These are phyloP conservation scores for Zophobas morio DNA, from an alignment of 1,140 invertebrate genomes.

Conservation along the genomic window DNA sequence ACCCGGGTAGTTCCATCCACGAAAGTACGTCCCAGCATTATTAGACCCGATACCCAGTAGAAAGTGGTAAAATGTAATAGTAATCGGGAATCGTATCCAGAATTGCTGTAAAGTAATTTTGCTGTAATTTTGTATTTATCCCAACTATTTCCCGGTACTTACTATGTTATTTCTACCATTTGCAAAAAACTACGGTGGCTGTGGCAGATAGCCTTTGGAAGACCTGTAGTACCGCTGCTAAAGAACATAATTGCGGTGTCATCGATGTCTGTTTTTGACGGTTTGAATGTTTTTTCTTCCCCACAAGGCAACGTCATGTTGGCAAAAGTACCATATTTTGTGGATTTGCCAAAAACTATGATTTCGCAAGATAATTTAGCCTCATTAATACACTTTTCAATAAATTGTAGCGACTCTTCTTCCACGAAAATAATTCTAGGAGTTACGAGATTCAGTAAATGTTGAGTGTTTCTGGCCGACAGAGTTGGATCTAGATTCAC, in stretches of 20 bases:
- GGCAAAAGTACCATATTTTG: constrained; percentile 46
- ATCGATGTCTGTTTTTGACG: constrained; percentile 50
- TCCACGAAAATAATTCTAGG: constrained; percentile 61
- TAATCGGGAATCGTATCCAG: not conserved
- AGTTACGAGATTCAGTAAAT: constrained; percentile 54
- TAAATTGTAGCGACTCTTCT: constrained; percentile 47
- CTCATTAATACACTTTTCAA: constrained; percentile 50
- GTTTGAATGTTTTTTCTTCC: constrained; percentile 58
- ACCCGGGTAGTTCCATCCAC: not conserved
- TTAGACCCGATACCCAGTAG: constrained; percentile 24
- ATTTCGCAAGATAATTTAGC: constrained; percentile 52
- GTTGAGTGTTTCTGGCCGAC: constrained; percentile 46
- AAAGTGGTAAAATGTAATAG: constrained; percentile 19
- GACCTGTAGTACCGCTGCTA: constrained; percentile 82
- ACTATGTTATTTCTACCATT: constrained; percentile 2
- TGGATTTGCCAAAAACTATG: constrained; percentile 51
- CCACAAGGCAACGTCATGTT: constrained; percentile 48
- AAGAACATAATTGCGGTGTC: constrained; percentile 66
- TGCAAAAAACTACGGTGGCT: constrained; percentile 69
- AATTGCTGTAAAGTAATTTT: not conserved
- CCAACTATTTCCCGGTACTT: not conserved
- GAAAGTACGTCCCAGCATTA: not conserved
- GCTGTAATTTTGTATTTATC: no score
- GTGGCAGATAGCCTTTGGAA: constrained; percentile 82
- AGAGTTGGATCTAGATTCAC: constrained; percentile 57